These are phyloP conservation scores for Phoeniculus purpureus DNA, from an alignment of 2,797 vertebrate genomes.

Conservation along the genomic window DNA sequence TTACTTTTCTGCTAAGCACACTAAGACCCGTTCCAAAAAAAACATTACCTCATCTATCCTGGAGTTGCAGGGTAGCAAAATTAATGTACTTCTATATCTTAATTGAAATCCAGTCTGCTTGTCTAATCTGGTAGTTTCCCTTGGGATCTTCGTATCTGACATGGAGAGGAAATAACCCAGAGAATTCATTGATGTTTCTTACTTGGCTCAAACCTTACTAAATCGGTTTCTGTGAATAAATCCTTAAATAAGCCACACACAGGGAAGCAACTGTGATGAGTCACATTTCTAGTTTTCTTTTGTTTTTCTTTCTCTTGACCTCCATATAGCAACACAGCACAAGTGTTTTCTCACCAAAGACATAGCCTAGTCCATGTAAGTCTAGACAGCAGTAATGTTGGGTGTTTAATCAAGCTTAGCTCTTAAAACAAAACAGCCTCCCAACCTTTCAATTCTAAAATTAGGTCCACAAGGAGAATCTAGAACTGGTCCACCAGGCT, in stretches of 20 bases:
- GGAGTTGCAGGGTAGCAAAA: slow-evolving; percentile 46
- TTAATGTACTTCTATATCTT: slow-evolving; percentile 50
- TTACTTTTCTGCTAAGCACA: slow-evolving; percentile 69
- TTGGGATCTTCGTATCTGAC: slow-evolving; percentile 63
- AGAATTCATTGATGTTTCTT: slow-evolving; percentile 66
- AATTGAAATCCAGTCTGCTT: slow-evolving; percentile 64
- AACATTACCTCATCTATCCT: slow-evolving; percentile 69
- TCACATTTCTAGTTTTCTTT: slow-evolving; percentile 76
- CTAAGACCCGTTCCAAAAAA: slow-evolving; percentile 62
- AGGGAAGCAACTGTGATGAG: slow-evolving; percentile 61
- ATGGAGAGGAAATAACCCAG: slow-evolving; percentile 61
- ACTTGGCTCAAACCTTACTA: slow-evolving; percentile 64
- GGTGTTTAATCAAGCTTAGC: slow-evolving; percentile 50
- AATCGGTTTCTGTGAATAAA: slow-evolving; percentile 61
- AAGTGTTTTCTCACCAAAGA: slow-evolving; percentile 79
- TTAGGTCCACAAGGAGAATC: slow-evolving; percentile 92
- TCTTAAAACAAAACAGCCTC: slow-evolving; percentile 63
- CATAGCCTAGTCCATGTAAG: slow-evolving; percentile 77
- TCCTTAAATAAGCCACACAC: slow-evolving; percentile 49
- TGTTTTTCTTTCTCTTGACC: slow-evolving; percentile 84
- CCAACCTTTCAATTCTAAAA: slow-evolving; percentile 52
- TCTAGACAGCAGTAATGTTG: slow-evolving; percentile 65
- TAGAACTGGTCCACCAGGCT: slow-evolving; percentile 88
- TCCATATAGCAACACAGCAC: slow-evolving; percentile 77
- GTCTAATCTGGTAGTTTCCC: slow-evolving; percentile 48